Percentiles rank a stretch among this genome's conserved stretches.
phyloP scores from a whole-genome alignment of 2,113 vertebrate genomes.

The Passer domesticus region DNA sequence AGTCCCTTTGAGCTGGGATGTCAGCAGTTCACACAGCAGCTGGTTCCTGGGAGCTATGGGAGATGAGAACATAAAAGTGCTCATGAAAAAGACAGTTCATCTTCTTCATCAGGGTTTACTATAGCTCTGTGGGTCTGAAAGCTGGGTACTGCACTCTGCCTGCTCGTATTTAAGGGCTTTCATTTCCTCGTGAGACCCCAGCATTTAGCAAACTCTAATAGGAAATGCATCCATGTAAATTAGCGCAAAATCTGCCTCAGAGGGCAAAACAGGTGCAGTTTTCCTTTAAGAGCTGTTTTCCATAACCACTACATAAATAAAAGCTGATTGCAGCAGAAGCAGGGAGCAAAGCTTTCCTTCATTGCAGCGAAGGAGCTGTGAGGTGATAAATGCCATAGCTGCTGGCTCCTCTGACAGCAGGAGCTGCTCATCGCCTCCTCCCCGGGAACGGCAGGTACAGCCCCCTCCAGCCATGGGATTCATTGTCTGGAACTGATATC shows the following conservation, averaged over 20 bases:
- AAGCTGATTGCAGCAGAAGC: slow-evolving; percentile 52
- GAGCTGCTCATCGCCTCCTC: slow-evolving; percentile 39
- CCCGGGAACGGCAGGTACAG: slow-evolving; percentile 53
- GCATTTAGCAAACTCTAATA: neutral
- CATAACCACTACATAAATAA: slow-evolving; percentile 60
- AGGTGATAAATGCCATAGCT: slow-evolving; percentile 43
- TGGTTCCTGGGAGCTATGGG: neutral
- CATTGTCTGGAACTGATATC: slow-evolving; percentile 66
- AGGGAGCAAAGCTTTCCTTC: slow-evolving; percentile 34
- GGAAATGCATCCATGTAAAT: neutral
- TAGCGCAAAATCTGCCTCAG: neutral
- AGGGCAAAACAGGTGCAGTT: slow-evolving; percentile 34
- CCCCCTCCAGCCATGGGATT: slow-evolving; percentile 62
- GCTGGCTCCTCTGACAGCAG: slow-evolving; percentile 47
- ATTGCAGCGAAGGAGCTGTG: slow-evolving; percentile 16
- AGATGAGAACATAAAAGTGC: neutral
- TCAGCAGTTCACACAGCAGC: neutral
- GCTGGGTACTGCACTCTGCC: neutral
- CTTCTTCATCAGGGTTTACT: neutral
- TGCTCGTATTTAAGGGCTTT: neutral
- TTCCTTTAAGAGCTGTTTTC: slow-evolving; percentile 47
- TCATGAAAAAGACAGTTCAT: neutral
- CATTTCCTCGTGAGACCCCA: neutral
- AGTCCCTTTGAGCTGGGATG: neutral
- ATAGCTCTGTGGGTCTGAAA: neutral